phyloP scores from a whole-genome alignment of 2,888 invertebrate genomes.

The Cataglyphis livida region DNA sequence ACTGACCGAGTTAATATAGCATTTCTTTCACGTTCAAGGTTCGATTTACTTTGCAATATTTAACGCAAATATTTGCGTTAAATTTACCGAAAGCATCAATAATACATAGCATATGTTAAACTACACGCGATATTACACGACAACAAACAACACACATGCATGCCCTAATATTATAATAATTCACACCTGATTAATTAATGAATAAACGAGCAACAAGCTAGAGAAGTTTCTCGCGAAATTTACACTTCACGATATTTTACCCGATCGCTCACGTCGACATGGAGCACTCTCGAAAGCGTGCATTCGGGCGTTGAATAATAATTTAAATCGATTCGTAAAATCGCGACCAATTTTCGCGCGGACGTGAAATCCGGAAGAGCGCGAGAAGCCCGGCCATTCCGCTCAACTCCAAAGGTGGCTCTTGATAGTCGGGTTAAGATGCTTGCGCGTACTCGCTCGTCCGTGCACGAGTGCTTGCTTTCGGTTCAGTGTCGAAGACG shows the following conservation, averaged over 20 bases:
- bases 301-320: conserved; percentile 43
- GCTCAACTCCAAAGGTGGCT: conserved; percentile 31
- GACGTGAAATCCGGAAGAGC: conserved; percentile 23
- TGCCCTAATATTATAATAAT: conserved; percentile 9
- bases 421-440: conserved; percentile 59
- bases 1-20: neutral
- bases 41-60: conserved; percentile 15
- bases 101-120: conserved; percentile 8
- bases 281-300: neutral
- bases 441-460: conserved; percentile 53
- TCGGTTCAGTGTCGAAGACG: conserved; percentile 65
- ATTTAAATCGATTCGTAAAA: conserved; percentile 54
- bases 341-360: conserved; percentile 39
- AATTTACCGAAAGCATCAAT: conserved; percentile 30
- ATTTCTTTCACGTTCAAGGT: conserved; percentile 8
- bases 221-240: neutral
- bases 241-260: neutral
- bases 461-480: conserved; percentile 64
- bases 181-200: neutral
- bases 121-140: neutral
- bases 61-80: conserved; percentile 30
- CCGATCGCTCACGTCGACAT: neutral
- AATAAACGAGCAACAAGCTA: neutral
- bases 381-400: conserved; percentile 20
- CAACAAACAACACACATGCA: neutral